Base-by-base conservation (phyloP, 2,113 vertebrate genomes). In the Aspiorhynchus laticeps region DNA sequence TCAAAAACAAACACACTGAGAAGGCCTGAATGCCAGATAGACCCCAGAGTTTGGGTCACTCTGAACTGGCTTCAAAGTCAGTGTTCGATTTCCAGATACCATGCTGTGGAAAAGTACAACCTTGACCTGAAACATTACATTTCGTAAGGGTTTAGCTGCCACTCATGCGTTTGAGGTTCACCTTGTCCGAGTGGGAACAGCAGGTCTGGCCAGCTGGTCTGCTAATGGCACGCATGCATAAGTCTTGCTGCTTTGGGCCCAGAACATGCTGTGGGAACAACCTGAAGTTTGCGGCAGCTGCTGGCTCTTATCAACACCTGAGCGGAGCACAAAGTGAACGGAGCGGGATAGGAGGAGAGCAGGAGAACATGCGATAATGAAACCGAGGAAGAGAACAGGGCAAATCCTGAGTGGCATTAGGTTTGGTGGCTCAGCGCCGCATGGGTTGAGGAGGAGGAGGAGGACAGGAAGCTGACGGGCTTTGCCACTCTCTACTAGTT, bases 131-230 rank as follows among this genome's bases (percentile, higher is more conserved):
- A 82, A 61, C 12, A 41, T 14, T 1, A n/a, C 28, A 71, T 81
- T 74, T 74, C 10, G 17, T 36, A 65, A 61, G 31, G 65, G 75
- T 86, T 80, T 33, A 56, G 14, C 8, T 41, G 43, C 26, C 63
- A 36, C 26, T 83, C 26, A 71, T 71, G 26, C 59, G 11, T 82
- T 31, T 31, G 38, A 43, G n/a, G n/a, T 82, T 82, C 80, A 46
- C 59, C 38, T 82, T 67, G 61, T 31, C 28, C 28, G 19, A 53
- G 26, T 21, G 48, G 15, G 77, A 61, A 61, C 77, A 80, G 53
- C 77, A 83, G 80, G 80, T 83, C 71, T 71, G 81, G 10, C 26
- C 81, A 83, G 81, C 63, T 71, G 81, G 63, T 33, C 14, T 63
- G 78, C 24, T 80, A 80, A 61, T 26, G 38, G 61, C 36, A 46